These are phyloP conservation scores for Intellagama lesueurii DNA, from an alignment of 2,797 vertebrate species.

Conservation along the genomic window DNA sequence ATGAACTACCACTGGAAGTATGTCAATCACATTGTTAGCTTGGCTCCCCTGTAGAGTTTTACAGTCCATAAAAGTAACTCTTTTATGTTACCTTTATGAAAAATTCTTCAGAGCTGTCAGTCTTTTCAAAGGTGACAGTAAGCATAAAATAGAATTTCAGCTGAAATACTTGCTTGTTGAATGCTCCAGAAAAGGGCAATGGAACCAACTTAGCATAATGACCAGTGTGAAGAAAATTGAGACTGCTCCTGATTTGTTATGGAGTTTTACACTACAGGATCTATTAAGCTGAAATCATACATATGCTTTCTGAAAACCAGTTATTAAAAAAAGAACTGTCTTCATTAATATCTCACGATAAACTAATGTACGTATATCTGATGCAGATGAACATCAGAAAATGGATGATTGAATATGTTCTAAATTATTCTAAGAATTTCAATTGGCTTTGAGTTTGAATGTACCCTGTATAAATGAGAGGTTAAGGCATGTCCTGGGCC, in stretches of 20 bases:
- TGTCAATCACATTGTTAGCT: conserved; percentile 6
- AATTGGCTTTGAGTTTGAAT: conserved; percentile 61
- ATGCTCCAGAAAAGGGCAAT: neutral
- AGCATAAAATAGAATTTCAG: conserved; percentile 17
- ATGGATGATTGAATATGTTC: conserved; percentile 62
- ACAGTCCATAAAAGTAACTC: neutral
- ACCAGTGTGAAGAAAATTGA: neutral
- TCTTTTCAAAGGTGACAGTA: conserved; percentile 5
- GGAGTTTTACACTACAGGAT: neutral
- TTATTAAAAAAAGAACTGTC: conserved; percentile 2
- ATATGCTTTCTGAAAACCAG: conserved; percentile 26
- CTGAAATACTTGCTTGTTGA: neutral
- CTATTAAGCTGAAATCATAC: conserved; percentile 34
- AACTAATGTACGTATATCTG: too few relatives aligned
- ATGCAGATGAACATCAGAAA: conserved; percentile 48
- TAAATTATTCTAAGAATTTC: conserved; percentile 58
- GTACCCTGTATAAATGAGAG: conserved; percentile 59
- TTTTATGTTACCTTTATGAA: neutral
- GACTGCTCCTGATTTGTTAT: conserved; percentile 4
- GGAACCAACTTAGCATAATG: conserved; percentile 24
- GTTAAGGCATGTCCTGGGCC: conserved; percentile 44
- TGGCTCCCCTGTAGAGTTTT: conserved; percentile 11
- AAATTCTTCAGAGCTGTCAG: conserved; percentile 12
- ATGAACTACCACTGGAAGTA: neutral
- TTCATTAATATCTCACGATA: conserved; percentile 48